Evolutionary conservation across 2,888 invertebrate genomes (phyloP).

Genomic region (Vanessa cardui): DNA sequence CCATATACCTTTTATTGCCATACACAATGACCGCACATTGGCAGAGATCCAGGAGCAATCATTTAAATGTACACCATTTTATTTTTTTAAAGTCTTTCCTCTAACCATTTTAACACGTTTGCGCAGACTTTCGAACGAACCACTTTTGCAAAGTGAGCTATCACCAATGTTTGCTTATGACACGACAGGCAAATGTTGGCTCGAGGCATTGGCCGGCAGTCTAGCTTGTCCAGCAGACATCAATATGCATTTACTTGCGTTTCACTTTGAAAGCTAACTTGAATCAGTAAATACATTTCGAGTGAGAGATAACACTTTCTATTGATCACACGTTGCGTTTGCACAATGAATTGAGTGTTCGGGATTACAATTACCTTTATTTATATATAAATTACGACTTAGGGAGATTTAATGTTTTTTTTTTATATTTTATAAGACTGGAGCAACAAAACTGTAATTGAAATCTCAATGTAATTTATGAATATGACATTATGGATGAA

Average conservation of each 20-base stretch:
- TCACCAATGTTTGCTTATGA: constrained; percentile 2
- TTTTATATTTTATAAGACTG: too few species aligned
- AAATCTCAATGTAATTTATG: too few species aligned
- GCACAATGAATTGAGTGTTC: too few species aligned
- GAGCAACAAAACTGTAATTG: too few species aligned
- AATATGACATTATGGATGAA: too few species aligned
- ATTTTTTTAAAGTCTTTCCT: not conserved
- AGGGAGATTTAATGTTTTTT: too few species aligned
- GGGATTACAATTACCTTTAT: too few species aligned
- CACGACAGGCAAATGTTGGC: not conserved
- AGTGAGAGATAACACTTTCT: not conserved
- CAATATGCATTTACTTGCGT: constrained; percentile 11
- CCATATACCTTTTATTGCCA: too few species aligned
- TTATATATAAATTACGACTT: too few species aligned
- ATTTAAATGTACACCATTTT: not conserved
- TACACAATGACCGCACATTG: not conserved
- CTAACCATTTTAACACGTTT: not conserved
- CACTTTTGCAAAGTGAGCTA: constrained; percentile 8
- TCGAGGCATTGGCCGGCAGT: not conserved
- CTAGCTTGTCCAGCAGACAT: not conserved
- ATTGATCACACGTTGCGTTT: too few species aligned
- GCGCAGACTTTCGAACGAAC: not conserved
- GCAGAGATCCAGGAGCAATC: not conserved
- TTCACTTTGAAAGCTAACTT: constrained; percentile 9
- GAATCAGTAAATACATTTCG: not conserved